Conservation (phyloP, 2,888 invertebrate genomes). For the Mellilla xanthometata region DNA sequence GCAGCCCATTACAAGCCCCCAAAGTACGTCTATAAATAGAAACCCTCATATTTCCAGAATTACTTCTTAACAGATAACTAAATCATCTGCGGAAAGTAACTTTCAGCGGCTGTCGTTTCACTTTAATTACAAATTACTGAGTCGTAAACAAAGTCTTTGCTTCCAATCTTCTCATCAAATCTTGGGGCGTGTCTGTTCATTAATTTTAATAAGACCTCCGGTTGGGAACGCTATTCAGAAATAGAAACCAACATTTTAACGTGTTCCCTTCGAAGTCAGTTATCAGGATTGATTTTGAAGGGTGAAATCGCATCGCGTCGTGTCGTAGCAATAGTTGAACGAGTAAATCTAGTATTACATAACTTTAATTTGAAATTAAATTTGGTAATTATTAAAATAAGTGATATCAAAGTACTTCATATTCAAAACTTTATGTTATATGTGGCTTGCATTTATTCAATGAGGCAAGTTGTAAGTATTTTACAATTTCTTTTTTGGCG, state of each 20-base stretch:
- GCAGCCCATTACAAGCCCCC: constrained; percentile 8
- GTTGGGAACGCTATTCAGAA: constrained; percentile 10
- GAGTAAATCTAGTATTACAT: too few relatives aligned
- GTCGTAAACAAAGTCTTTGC: constrained; percentile 36
- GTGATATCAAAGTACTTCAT: too few relatives aligned
- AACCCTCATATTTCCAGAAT: constrained; percentile 17
- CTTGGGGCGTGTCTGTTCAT: constrained; percentile 34
- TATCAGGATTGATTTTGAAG: constrained; percentile 21
- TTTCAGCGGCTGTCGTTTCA: constrained; percentile 27
- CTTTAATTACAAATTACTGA: constrained; percentile 34
- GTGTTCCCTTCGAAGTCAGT: constrained; percentile 38
- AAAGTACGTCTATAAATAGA: constrained; percentile 19
- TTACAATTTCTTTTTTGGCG: too few relatives aligned
- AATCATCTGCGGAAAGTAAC: constrained; percentile 26
- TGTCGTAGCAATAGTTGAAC: too few relatives aligned
- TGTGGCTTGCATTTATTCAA: too few relatives aligned
- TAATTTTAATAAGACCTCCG: constrained; percentile 41
- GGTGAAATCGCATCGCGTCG: too few relatives aligned
- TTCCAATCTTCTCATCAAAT: constrained; percentile 35
- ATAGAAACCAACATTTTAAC: constrained; percentile 29
- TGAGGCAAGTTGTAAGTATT: too few relatives aligned
- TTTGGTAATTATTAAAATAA: too few relatives aligned
- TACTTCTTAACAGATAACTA: constrained; percentile 17
- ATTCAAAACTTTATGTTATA: too few relatives aligned
- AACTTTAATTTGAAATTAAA: too few relatives aligned